Base-by-base conservation (phyloP, 2,113 vertebrate species). In the Eretmochelys imbricata region DNA sequence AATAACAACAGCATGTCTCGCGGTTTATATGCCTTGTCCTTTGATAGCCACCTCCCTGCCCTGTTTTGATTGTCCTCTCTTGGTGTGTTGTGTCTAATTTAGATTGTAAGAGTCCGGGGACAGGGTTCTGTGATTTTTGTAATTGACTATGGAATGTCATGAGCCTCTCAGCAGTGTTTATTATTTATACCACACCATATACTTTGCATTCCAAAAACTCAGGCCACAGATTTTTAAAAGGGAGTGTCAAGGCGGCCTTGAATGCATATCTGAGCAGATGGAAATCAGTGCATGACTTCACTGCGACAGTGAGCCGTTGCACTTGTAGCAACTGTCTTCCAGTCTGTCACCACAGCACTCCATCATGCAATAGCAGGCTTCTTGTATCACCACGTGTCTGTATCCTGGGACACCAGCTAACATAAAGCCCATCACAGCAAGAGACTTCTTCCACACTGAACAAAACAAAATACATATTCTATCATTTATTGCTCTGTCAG, bases 251-350 rank as follows among this genome's bases (percentile, higher is more conserved):
- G 79, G 85, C 85, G 88, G 95, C 97, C 76, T 1, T 92, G 92
- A 81, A 97, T 96, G 92, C 81, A 86, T 96, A 95, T 89, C 94
- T 96, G 94, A 95, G 88, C 96, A 95, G 92, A 97, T 93, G 93
- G 89, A 95, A 97, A 95, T 91, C 96, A 93, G 96, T 96, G 75
- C 88, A 81, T 85, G 92, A 94, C 94, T 95, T 94, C 79, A 4
- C 85, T 95, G 59, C 83, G 57, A 94, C 84, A 93, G 89, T 93
- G 92, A 96, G 97, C 96, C 89, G 95, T 93, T 95, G 94, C 92
- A 96, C 93, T 97, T 97, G 94, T 96, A 97, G 94, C 92, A 95
- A 93, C 95, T 94, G 91, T 95, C 92, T 91, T 97, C 86, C 94
- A 96, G 87, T 91, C 94, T 97, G 96, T 96, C 94, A 97, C 38